Conservation (phyloP, 2,797 vertebrate genomes). For the Nyctibius grandis region DNA sequence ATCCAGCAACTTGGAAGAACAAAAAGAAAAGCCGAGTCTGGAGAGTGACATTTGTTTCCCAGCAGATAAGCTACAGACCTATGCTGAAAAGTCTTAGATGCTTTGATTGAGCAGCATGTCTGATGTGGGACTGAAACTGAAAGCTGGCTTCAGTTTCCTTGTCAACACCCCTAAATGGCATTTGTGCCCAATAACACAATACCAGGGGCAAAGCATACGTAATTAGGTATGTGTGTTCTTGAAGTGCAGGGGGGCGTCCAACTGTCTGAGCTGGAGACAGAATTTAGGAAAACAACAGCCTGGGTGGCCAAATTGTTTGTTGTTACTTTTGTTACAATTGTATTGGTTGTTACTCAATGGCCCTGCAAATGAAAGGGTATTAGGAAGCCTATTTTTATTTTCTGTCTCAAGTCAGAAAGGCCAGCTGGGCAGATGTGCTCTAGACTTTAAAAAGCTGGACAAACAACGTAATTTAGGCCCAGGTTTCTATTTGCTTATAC, state of each 20-base stretch:
- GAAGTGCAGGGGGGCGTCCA: background rate
- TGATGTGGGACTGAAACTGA: slow-evolving; percentile 31
- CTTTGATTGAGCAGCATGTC: background rate
- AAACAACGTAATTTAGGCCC: background rate
- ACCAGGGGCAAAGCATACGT: background rate
- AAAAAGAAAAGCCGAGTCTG: background rate
- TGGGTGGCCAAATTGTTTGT: background rate
- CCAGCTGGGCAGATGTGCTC: background rate
- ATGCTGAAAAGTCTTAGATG: background rate
- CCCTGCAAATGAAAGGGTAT: background rate
- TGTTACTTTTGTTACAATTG: no score
- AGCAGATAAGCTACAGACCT: background rate
- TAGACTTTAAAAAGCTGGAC: background rate
- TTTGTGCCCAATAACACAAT: background rate
- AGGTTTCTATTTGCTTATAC: background rate
- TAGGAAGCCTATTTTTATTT: background rate
- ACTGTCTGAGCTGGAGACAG: background rate
- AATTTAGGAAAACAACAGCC: background rate
- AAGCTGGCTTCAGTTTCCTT: slow-evolving; percentile 15
- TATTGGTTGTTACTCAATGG: background rate
- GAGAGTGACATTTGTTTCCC: background rate
- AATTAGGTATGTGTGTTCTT: background rate
- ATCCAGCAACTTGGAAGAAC: background rate
- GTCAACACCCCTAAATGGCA: background rate
- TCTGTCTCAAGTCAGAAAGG: background rate